Percentiles rank a stretch among this genome's conserved stretches.
Conservation (phyloP, 2,113 vertebrate genomes). For the Gavialis gangeticus region DNA sequence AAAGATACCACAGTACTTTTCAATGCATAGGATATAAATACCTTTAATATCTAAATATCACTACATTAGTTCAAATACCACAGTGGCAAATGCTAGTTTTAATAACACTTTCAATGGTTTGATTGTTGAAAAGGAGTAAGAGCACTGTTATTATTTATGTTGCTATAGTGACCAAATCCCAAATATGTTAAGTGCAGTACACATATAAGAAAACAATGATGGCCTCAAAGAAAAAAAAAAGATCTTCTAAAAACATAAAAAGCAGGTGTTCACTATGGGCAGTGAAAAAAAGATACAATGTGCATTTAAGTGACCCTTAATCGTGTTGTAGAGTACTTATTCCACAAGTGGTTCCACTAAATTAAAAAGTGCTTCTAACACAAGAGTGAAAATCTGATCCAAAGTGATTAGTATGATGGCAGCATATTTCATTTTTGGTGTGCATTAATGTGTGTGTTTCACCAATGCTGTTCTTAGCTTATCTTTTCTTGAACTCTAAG, state of each 20-base stretch:
- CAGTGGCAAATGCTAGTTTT: not conserved
- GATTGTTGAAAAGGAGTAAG: not conserved
- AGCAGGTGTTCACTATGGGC: too few relatives aligned
- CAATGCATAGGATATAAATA: not conserved
- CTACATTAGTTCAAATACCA: not conserved
- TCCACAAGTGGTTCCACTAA: not conserved
- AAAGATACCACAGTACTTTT: not conserved
- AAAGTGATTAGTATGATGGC: not conserved
- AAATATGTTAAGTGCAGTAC: not conserved
- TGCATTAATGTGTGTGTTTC: not conserved
- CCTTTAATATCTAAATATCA: not conserved
- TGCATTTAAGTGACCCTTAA: not conserved
- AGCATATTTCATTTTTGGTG: not conserved
- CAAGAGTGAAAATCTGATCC: not conserved
- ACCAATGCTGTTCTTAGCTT: not conserved
- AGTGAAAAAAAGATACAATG: not conserved
- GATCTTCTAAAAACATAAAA: not conserved
- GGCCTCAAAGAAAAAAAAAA: not conserved
- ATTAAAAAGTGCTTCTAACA: not conserved
- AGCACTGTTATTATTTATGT: not conserved
- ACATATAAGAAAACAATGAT: not conserved
- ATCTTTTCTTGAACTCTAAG: not conserved
- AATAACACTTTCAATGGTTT: accelerated
- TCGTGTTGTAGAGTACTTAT: not conserved
- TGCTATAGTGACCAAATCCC: not conserved